Evolutionary conservation across 2,113 vertebrate species (phyloP), one percentile per base, ranked within the genome.

Genomic region (Callospermophilus lateralis): DNA sequence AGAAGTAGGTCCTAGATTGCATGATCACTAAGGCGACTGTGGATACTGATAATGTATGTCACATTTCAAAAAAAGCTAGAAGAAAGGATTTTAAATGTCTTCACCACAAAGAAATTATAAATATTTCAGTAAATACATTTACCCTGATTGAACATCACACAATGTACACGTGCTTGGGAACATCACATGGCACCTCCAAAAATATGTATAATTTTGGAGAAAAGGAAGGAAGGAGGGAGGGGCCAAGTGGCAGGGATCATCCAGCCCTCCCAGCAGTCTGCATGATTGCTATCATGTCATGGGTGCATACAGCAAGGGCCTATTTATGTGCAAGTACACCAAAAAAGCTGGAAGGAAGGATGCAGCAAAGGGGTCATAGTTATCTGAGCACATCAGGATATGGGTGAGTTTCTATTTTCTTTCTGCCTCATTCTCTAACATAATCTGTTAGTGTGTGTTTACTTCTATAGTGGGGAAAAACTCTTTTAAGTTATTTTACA

Each of bases 401-500:
- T 8, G 53, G 37, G 42, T 76, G 12, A 5, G 17, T 63, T 48
- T 94, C 80, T 84, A 51, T 70, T 89, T 86, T 55, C 84, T 89
- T 87, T 77, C 74, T 67, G 61, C 17, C 32, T 45, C 24, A 89
- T 39, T 77, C 76, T 42, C n/a, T 70, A 26, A 83, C 68, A 58
- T n/a, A n/a, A n/a, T 65, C 90, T 48, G 26, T 83, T 30, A 34
- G 16, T 3, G 45, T 61, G 28, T 70, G 76, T 42, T 45, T 85
- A 34, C 19, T 90, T 90, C 79, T 63, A 78, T 70, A 83, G 76
- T 53, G 55, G 28, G 51, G 20, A 26, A 68, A 85, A 81, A 3
- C 1, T 42, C 79, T 53, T 53, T 70, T 9, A 80, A 81, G 48
- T 80, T 78, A 73, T 85, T 93, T 92, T 85, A 95, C 9, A 86